Percentiles rank a stretch among this genome's conserved stretches.
These are phyloP conservation scores for Apteryx owenii DNA, from an alignment of 2,113 vertebrate species.

Conservation along the genomic window DNA sequence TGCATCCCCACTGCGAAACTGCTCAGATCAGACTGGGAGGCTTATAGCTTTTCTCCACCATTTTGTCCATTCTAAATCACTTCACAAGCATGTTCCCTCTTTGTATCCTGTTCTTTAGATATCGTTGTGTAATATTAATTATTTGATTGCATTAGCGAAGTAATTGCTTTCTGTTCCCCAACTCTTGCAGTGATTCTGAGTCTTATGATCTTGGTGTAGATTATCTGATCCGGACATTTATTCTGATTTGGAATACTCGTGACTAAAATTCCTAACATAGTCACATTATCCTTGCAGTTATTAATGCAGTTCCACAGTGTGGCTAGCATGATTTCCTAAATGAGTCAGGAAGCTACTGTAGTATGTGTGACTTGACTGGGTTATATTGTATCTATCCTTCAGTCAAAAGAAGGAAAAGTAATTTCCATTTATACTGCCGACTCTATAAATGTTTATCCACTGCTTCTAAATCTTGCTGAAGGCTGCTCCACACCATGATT, in stretches of 20 bases:
- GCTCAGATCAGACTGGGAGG: not conserved
- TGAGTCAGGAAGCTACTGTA: constrained; percentile 7
- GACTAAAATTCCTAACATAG: constrained; percentile 32
- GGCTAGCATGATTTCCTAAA: constrained; percentile 40
- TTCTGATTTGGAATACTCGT: not conserved
- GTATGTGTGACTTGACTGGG: constrained; percentile 16
- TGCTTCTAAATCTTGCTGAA: not conserved
- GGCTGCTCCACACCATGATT: not conserved
- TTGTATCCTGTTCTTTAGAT: not conserved
- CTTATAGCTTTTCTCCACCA: not conserved
- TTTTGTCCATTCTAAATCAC: not conserved
- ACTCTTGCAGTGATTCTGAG: not conserved
- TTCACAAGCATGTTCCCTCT: not conserved
- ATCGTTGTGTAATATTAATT: not conserved
- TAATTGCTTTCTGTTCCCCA: not conserved
- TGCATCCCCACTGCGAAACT: not conserved
- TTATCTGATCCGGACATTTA: not conserved
- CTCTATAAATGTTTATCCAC: not conserved
- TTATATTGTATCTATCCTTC: constrained; percentile 13
- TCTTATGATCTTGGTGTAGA: not conserved
- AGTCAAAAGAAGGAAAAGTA: constrained; percentile 40
- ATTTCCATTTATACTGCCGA: constrained; percentile 62
- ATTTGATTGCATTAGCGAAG: not conserved
- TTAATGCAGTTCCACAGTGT: not conserved
- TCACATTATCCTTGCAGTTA: not conserved